Conservation (phyloP, 2,113 vertebrate genomes). For the Blennius ocellaris region DNA sequence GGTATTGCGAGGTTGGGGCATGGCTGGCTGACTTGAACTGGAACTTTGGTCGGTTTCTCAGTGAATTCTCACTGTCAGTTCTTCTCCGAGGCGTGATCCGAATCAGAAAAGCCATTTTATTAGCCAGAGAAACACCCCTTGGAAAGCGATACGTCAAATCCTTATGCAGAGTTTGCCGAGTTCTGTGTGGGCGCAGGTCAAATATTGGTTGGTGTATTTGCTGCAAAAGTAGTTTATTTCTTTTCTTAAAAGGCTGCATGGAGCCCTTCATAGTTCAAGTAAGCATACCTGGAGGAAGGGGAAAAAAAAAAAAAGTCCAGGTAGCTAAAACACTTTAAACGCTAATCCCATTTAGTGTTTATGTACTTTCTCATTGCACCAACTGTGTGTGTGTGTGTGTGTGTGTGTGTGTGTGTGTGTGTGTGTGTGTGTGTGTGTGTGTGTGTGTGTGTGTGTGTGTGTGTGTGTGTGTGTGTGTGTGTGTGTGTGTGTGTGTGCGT, state of each 20-base stretch:
- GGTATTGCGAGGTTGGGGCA: no score
- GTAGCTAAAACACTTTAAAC: conserved; percentile 51
- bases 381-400: conserved; percentile 9
- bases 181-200: conserved; percentile 12
- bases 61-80: no score
- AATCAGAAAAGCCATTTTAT: conserved; percentile 6
- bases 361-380: conserved; percentile 59
- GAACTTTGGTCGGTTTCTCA: no score
- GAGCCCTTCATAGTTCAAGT: conserved; percentile 15
- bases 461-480: conserved; percentile 17
- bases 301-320: conserved; percentile 30
- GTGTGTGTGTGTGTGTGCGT: conserved; percentile 48
- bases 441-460: conserved; percentile 17
- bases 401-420: conserved; percentile 15
- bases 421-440: conserved; percentile 30
- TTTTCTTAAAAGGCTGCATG: conserved; percentile 39
- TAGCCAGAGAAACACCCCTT: conserved; percentile 1
- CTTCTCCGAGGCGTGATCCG: no score
- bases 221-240: conserved; percentile 42
- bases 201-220: conserved; percentile 22
- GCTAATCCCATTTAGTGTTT: conserved; percentile 73
- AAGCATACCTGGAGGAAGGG: conserved; percentile 1
- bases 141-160: conserved; percentile 8
- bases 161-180: conserved; percentile 1
- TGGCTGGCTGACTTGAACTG: no score